Percentiles rank a stretch among this genome's conserved stretches.
These are phyloP conservation scores for Adelphocoris suturalis DNA, from an alignment of 2,888 invertebrate genomes.

Conservation along the genomic window DNA sequence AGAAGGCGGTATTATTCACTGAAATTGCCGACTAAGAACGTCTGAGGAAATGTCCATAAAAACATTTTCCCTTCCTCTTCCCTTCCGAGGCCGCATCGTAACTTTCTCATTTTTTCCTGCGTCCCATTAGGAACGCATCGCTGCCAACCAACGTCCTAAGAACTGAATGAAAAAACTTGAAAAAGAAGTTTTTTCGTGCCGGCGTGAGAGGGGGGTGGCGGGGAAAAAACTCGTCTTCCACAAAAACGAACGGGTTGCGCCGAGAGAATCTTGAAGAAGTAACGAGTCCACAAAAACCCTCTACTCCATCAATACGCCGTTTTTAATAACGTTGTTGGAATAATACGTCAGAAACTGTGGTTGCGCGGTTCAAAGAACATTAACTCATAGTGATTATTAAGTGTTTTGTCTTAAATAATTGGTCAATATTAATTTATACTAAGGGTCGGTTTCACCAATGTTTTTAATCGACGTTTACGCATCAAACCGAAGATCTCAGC, in stretches of 20 bases:
- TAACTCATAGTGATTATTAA: too few relatives aligned
- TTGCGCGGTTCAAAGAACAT: too few relatives aligned
- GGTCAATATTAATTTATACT: too few relatives aligned
- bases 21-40: not conserved
- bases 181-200: slow-evolving; percentile 9
- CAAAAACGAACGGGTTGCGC: slow-evolving; percentile 28
- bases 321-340: too few relatives aligned
- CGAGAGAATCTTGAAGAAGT: not conserved
- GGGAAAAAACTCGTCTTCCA: slow-evolving; percentile 6
- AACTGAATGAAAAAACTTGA: slow-evolving; percentile 12
- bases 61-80: slow-evolving; percentile 10
- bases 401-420: too few relatives aligned
- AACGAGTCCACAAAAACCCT: not conserved
- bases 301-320: not conserved
- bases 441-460: too few relatives aligned
- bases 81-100: not conserved
- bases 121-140: slow-evolving; percentile 51
- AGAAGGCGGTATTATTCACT: not conserved
- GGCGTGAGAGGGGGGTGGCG: not conserved
- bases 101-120: slow-evolving; percentile 12
- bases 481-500: too few relatives aligned
- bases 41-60: not conserved
- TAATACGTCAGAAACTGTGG: not conserved
- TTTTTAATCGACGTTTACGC: too few relatives aligned
- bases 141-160: slow-evolving; percentile 31